Base-by-base conservation (phyloP, 1,140 invertebrate species). In the Colletes latitarsis region DNA sequence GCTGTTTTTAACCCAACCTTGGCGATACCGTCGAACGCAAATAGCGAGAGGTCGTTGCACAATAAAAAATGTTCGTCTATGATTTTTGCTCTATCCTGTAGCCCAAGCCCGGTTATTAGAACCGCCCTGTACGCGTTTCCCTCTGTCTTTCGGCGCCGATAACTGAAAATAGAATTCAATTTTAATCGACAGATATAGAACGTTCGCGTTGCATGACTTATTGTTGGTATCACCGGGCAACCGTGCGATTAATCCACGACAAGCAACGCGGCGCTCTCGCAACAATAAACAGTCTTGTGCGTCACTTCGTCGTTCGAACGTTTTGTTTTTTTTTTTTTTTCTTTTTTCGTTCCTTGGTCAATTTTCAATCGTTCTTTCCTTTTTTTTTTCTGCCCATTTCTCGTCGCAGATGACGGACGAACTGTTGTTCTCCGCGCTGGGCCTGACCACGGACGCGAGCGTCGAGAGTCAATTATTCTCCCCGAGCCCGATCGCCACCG, bases 381-480 rank as follows among this genome's bases (percentile, higher is more conserved):
- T 76, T 30, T 30, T 30, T 30, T 30, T 30, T 30, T 30, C 30
- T 30, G 30, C 2, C 2, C 14, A 14, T 39, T 60, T 72, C 19
- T 49, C n/a, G 19, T 14, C 82, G 6, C 78, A 93, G 89, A 93
- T 93, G 91, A 90, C 91, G 66, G 92, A 93, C 69, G 92, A 93
- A 74, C 78, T 93, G 73, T 74, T 93, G 15, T 92, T 93, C 78
- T 93, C 93, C 55, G 90, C 91, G 0, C 66, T 93, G 63, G 92
- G 92, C 12, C 64, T 93, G 49, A 90, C 90, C 12, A 89, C 82
- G 74, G 90, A 92, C 69, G 74, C 86, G 2, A 67, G 80, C 41
- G 68, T 82, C n/a, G 86, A 80, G 46, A 83, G 75, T 55, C 81
- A 88, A 15, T 77, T 91, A 75, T 85, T 90, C 39, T 82, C 91